These are phyloP conservation scores for Zaprionus camerounensis DNA, from an alignment of 1,140 invertebrate genomes.

Conservation along the genomic window DNA sequence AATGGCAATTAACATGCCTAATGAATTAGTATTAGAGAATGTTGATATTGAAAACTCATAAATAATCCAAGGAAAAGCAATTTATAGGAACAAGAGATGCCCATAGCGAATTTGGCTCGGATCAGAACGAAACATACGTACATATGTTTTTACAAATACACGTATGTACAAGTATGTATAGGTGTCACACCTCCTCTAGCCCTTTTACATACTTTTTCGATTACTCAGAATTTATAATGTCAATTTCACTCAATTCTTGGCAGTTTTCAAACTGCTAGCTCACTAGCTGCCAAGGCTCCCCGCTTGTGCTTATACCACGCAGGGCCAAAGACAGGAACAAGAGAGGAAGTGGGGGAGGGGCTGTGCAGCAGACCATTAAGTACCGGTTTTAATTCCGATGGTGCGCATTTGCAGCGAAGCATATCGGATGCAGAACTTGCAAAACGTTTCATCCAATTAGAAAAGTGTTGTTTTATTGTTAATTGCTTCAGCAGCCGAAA, in stretches of 20 bases:
- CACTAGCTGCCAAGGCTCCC: neutral
- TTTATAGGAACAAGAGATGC: neutral
- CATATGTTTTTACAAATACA: neutral
- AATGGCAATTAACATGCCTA: no score
- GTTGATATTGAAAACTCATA: neutral
- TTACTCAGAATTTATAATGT: neutral
- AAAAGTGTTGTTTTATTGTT: slow-evolving; percentile 79
- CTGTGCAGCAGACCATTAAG: slow-evolving; percentile 15
- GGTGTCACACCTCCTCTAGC: neutral
- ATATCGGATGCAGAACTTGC: slow-evolving; percentile 76
- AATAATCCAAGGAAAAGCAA: neutral
- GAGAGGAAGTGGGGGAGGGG: no score
- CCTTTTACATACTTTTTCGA: neutral
- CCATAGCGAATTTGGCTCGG: neutral
- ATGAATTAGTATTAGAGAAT: no score
- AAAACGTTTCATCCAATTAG: slow-evolving; percentile 82
- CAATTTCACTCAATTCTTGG: neutral
- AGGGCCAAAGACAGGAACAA: neutral
- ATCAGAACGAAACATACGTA: neutral
- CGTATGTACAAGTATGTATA: neutral
- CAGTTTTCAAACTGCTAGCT: neutral
- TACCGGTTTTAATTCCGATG: slow-evolving; percentile 46
- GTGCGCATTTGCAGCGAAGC: slow-evolving; percentile 51
- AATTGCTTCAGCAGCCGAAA: slow-evolving; percentile 59
- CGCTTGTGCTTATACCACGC: neutral